Evolutionary conservation across 1,140 invertebrate genomes (phyloP), one percentile per base, ranked within the genome.

Genomic region (Pristionchus pacificus): DNA sequence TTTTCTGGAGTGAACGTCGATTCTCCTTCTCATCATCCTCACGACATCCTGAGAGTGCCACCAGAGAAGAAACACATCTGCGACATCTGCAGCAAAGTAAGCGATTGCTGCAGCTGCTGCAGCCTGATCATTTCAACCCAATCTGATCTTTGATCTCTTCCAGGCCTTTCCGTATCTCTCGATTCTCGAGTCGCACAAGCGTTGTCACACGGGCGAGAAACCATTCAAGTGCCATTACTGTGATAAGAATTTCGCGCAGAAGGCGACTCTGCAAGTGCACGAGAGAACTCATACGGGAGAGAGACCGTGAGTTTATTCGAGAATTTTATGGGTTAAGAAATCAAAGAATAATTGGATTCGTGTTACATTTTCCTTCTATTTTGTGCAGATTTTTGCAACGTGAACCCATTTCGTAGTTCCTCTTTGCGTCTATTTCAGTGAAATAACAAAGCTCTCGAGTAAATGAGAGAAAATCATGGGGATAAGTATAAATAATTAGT

Each of bases 241-340:
- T 75, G 81, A 83, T 66, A 88, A 88, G 77, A 84, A 83, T 33
- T 88, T 88, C 77, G 87, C 87, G 65, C 82, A 88, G 24, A 88
- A 88, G 77, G 87, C 87, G 63, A 84, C 79, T 29, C 74, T 78
- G 60, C 83, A 79, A 77, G 90, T 91, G 0, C 93, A 96, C 83
- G 88, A 92, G 77, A 88, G 92, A 67, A 93, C 91, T 29, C 93
- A 96, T 84, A 91, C 91, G 24, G 91, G 91, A 57, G 92, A 93
- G 80, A 87, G 90, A 72, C 91, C 91, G 1, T 91, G 91, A 83
- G 88, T 88, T 24, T 24, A 10, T 65, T 10, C 10, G 25, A n/a
- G 55, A 14, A 60, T 29, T n/a, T n/a, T n/a, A n/a, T n/a, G n/a
- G n/a, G n/a, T n/a, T n/a, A n/a, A n/a, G n/a, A n/a, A n/a, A n/a